A percentile compares a stretch with the other conserved stretches of the same genome.
phyloP scores from a whole-genome alignment of 2,113 vertebrate genomes.

The Neogobius melanostomus region DNA sequence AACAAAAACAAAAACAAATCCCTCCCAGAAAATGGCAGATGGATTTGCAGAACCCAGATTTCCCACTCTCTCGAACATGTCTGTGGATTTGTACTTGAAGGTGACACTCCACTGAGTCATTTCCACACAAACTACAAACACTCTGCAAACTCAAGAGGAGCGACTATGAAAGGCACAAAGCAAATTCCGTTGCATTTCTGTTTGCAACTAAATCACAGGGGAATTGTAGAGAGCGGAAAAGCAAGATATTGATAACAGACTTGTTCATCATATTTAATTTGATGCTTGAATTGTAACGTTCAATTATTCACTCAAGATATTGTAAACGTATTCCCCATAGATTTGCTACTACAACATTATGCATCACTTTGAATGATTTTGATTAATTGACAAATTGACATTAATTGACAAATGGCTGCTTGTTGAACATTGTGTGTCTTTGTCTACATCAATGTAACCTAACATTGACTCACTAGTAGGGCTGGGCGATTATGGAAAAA shows the following conservation, averaged over 20 bases:
- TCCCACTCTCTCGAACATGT: slow-evolving; percentile 20
- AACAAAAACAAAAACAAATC: neutral
- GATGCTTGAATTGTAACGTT: slow-evolving; percentile 6
- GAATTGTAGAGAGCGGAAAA: slow-evolving; percentile 6
- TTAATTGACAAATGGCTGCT: too few relatives aligned
- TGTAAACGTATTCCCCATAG: too few relatives aligned
- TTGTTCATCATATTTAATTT: neutral
- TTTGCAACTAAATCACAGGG: slow-evolving; percentile 22
- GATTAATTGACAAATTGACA: too few relatives aligned
- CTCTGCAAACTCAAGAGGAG: slow-evolving; percentile 31
- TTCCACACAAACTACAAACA: slow-evolving; percentile 36
- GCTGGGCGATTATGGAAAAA: too few relatives aligned
- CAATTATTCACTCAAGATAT: too few relatives aligned
- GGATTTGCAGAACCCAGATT: slow-evolving; percentile 30
- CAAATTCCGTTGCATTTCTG: slow-evolving; percentile 44
- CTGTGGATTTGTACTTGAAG: slow-evolving; percentile 38
- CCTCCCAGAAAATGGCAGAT: slow-evolving; percentile 11
- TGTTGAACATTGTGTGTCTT: neutral
- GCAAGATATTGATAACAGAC: neutral
- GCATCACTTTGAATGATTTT: too few relatives aligned
- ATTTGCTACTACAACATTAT: too few relatives aligned
- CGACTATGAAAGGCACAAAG: slow-evolving; percentile 33
- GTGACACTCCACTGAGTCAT: slow-evolving; percentile 50
- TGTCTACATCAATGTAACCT: too few relatives aligned
- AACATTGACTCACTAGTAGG: too few relatives aligned